Percentiles rank a stretch among this genome's conserved stretches.
Conservation (phyloP, 2,797 vertebrate species). For the Halcyon badia region DNA sequence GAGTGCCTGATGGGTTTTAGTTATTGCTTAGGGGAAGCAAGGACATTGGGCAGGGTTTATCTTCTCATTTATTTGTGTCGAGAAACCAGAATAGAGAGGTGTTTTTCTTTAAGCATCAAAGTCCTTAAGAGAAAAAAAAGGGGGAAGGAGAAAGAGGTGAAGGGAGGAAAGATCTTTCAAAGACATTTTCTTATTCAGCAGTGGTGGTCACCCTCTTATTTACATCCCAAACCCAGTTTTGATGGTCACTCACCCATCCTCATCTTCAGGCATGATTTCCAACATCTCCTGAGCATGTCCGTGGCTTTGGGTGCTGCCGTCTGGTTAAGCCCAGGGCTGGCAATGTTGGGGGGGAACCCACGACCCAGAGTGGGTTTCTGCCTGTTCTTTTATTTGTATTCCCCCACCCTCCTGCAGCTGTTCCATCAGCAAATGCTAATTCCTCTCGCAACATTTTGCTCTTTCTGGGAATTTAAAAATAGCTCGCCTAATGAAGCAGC, state of each 20-base stretch:
- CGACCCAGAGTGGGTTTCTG: background rate
- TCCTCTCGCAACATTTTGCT: conserved; percentile 51
- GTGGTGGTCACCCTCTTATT: background rate
- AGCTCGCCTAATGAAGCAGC: conserved; percentile 60
- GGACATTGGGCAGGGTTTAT: background rate
- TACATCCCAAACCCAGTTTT: background rate
- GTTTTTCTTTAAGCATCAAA: background rate
- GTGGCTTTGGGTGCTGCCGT: background rate
- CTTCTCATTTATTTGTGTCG: background rate
- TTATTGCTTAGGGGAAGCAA: background rate
- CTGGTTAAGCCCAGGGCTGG: conserved; percentile 30
- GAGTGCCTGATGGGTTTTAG: background rate
- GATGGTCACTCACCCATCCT: background rate
- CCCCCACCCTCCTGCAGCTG: background rate
- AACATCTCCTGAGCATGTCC: background rate
- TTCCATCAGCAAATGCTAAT: conserved; percentile 54
- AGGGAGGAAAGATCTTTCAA: background rate
- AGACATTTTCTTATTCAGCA: background rate
- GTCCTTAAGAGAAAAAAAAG: background rate
- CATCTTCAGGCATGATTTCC: background rate
- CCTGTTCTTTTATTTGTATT: background rate
- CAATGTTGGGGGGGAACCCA: background rate
- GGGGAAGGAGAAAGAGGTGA: background rate
- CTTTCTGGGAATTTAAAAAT: conserved; percentile 75
- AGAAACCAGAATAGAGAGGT: background rate